A percentile compares a stretch with the other conserved stretches of the same genome.
These are phyloP conservation scores for Rhinoderma darwinii DNA, from an alignment of 2,113 vertebrate genomes.

Conservation along the genomic window DNA sequence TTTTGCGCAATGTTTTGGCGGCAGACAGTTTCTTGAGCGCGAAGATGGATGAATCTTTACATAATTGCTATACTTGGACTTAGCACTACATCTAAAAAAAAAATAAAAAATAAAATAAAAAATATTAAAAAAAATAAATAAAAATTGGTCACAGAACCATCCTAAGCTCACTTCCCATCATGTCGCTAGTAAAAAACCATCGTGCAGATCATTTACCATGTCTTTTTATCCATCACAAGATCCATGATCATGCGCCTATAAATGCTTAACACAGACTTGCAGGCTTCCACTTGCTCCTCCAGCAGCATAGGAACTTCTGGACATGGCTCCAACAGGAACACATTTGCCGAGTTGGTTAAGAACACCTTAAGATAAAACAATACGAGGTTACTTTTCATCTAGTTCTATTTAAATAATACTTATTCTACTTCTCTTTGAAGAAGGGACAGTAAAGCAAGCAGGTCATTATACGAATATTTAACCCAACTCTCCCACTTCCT, in stretches of 20 bases:
- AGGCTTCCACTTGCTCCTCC: slow-evolving; percentile 95
- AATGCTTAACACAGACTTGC: slow-evolving; percentile 91
- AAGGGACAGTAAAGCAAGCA: background rate
- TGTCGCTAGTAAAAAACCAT: background rate
- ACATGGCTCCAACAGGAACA: slow-evolving; percentile 95
- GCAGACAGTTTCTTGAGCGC: too few relatives aligned
- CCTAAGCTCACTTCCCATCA: background rate
- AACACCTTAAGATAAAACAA: slow-evolving; percentile 81
- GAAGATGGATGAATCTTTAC: too few relatives aligned
- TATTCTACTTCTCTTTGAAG: too few relatives aligned
- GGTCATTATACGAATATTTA: background rate
- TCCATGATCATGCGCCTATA: slow-evolving; percentile 98
- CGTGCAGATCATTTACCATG: slow-evolving; percentile 78
- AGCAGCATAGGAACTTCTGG: slow-evolving; percentile 88
- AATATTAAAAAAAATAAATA: too few relatives aligned
- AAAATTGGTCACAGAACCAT: too few relatives aligned
- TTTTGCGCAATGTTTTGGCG: too few relatives aligned
- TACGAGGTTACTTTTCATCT: background rate
- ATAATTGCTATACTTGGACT: too few relatives aligned
- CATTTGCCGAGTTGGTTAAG: slow-evolving; percentile 93
- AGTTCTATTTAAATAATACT: background rate
- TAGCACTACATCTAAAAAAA: too few relatives aligned
- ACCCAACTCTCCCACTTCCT: background rate
- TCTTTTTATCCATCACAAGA: slow-evolving; percentile 89
- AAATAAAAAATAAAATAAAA: too few relatives aligned